Evolutionary conservation across 2,797 vertebrate species (phyloP), one percentile per base, ranked within the genome.

Genomic region (Anguilla megastoma): DNA sequence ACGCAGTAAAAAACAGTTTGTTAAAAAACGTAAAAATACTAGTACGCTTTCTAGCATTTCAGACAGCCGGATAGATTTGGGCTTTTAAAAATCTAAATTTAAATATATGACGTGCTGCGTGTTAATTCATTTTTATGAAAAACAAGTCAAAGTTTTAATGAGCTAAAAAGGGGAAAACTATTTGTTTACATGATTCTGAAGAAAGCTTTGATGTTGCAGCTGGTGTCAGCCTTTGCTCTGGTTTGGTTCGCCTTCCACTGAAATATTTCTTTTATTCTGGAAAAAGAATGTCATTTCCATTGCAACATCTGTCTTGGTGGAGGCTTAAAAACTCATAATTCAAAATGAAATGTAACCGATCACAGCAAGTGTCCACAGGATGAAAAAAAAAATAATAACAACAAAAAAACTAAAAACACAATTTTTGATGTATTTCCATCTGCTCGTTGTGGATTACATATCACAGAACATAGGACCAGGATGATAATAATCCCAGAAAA

Each of bases 261-360:
- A 24, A 82, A 16, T 3, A 24, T 52, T 52, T n/a, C 1, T 3
- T n/a, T 48, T 83, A n/a, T 24, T 83, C n/a, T 63, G 6, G 56
- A 58, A 24, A 18, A 50, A 8, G 21, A 14, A 83, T 48, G 12
- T 56, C 21, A 41, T 56, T 83, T 50, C 2, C 41, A 83, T 27
- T 48, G 76, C 12, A 83, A 50, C 86, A 48, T 87, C 79, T 27
- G 33, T 82, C 76, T 83, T 83, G 54, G 58, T 48, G 45, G 60
- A 41, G 76, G 63, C 76, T 50, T 87, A 33, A 87, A 56, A 54
- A 48, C 27, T 24, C n/a, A 45, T 60, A 80, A 60, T 54, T 87
- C 21, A 45, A 21, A 87, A 45, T 45, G 9, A 87, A 87, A 66
- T 80, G 36, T 12, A 41, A 48, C 86, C 21, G 2, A 21, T 50